Base-by-base conservation (phyloP, 2,113 vertebrate species). In the Trematocara unimaculatum region DNA sequence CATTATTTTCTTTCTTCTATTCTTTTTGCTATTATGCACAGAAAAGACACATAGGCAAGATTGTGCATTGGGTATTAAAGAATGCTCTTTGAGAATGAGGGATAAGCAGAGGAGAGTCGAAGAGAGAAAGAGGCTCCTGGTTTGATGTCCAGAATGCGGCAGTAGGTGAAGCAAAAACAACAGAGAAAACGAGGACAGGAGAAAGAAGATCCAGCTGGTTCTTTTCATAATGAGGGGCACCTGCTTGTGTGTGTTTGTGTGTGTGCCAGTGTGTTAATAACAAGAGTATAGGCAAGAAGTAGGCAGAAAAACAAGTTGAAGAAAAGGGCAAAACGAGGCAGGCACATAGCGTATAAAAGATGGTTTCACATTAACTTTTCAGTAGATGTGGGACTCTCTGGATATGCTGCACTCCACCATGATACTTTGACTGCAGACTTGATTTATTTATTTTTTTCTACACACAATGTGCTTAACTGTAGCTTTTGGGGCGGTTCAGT, bases 321-420 rank as follows among this genome's bases (percentile, higher is more conserved):
- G 84, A 38, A 84, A 82, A 87, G 81, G 62, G 56, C 45, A 74
- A 78, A 84, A 42, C 17, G 40, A 90, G 13, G 79, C 10, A 85
- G 79, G 89, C 47, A 86, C 70, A 84, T 40, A 90, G 82, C 72
- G 72, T 89, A 88, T 93, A 89, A 85, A 95, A 93, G 90, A 88
- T 83, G 81, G 79, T 62, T 91, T 88, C 51, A 81, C 92, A 96
- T 96, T 94, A 96, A 96, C 89, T 94, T 96, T 95, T 95, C 87
- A 96, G 88, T 72, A 94, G 93, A 88, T 67, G 55, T 87, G 91
- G 93, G 93, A 92, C 84, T 88, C 83, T 77, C 31, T 45, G 84
- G 82, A 51, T 90, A 83, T 88, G 58, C 62, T 87, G 31, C 64
- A 67, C 89, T 89, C 84, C 67, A 64, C 64, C 47, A 0, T 13